A percentile compares a stretch with the other conserved stretches of the same genome.
Evolutionary conservation across 1,140 invertebrate species (phyloP).

Genomic region (Pristionchus pacificus): DNA sequence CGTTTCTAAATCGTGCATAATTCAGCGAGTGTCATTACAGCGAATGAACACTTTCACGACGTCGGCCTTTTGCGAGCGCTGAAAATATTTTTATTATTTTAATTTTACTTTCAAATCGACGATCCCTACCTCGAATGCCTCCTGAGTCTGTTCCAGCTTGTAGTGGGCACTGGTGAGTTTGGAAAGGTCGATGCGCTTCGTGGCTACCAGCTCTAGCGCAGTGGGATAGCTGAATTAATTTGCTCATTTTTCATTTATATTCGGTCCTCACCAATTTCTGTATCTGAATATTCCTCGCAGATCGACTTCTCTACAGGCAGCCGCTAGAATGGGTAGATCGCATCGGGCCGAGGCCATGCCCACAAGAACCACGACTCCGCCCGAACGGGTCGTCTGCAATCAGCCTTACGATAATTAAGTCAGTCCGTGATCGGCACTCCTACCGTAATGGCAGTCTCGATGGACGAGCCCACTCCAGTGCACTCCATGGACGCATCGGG

Average conservation of each 20-base stretch:
- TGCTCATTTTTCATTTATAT: slow-evolving; percentile 14
- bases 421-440: slow-evolving; percentile 44
- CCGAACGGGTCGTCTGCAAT: slow-evolving; percentile 25
- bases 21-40: slow-evolving; percentile 30
- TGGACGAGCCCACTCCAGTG: slow-evolving; percentile 75
- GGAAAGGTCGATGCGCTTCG: slow-evolving; percentile 78
- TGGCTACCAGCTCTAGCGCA: slow-evolving; percentile 77
- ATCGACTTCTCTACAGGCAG: slow-evolving; percentile 25
- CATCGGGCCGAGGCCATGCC: slow-evolving; percentile 21
- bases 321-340: slow-evolving; percentile 28
- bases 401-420: background rate
- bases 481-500: slow-evolving; percentile 82
- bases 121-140: slow-evolving; percentile 77
- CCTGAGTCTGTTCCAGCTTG: slow-evolving; percentile 73
- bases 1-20: too few relatives aligned
- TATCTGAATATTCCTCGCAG: slow-evolving; percentile 33
- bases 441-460: slow-evolving; percentile 73
- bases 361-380: slow-evolving; percentile 25
- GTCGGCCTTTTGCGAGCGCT: slow-evolving; percentile 63
- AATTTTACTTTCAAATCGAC: too few relatives aligned
- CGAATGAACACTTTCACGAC: slow-evolving; percentile 58
- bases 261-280: slow-evolving; percentile 31
- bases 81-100: too few relatives aligned
- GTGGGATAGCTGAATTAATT: slow-evolving; percentile 70
- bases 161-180: slow-evolving; percentile 85